Evolutionary conservation across 2,113 vertebrate species (phyloP).

Genomic region (Albula glossodonta): DNA sequence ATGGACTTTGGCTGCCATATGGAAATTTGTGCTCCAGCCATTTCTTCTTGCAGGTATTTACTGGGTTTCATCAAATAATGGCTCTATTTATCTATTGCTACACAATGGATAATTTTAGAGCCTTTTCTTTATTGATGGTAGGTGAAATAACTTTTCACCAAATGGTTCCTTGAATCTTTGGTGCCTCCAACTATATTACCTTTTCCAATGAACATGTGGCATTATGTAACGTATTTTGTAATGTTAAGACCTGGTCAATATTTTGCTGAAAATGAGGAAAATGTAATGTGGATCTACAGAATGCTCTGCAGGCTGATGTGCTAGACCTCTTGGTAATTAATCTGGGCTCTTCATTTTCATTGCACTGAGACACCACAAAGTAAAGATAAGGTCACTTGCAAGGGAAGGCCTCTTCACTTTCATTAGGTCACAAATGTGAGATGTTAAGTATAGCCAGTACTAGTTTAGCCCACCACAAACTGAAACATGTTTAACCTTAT

Average conservation of each 20-base stretch:
- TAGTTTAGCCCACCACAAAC: not conserved
- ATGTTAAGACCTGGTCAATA: not conserved
- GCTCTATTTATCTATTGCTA: not conserved
- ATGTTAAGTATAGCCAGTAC: not conserved
- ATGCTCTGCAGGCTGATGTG: not conserved
- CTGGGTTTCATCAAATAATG: not conserved
- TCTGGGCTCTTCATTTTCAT: not conserved
- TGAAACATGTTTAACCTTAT: conserved; percentile 14
- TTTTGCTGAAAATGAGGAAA: not conserved
- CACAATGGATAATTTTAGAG: no score
- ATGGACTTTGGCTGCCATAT: no score
- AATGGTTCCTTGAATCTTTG: no score
- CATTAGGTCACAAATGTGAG: not conserved
- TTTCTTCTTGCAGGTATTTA: not conserved
- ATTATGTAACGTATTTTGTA: no score
- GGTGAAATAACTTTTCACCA: no score
- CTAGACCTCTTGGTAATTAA: not conserved
- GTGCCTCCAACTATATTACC: not conserved
- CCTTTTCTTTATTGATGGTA: no score
- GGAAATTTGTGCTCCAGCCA: not conserved
- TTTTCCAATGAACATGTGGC: not conserved
- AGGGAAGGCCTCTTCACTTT: not conserved
- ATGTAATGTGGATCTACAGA: not conserved
- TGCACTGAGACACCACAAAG: not conserved
- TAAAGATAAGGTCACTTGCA: conserved; percentile 8